These are phyloP conservation scores for Dendrocopos noguchii DNA, from an alignment of 2,113 vertebrate species.

Conservation along the genomic window DNA sequence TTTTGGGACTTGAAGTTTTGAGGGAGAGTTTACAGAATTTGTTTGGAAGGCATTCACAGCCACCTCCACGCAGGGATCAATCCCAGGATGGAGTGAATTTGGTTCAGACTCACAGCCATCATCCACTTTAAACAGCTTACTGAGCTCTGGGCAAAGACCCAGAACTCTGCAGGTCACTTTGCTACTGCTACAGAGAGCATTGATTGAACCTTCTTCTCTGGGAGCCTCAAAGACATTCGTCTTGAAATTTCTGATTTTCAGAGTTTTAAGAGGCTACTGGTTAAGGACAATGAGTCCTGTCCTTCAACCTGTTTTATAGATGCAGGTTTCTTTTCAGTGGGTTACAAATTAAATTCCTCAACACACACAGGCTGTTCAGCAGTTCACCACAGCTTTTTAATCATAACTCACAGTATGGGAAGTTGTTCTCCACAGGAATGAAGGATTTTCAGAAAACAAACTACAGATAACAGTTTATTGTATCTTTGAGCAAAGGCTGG, in stretches of 20 bases:
- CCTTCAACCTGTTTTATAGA: neutral
- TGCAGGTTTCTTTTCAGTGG: conserved; percentile 12
- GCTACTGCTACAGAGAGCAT: neutral
- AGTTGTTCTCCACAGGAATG: conserved; percentile 29
- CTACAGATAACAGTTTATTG: neutral
- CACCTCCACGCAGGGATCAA: neutral
- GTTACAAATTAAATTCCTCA: conserved; percentile 49
- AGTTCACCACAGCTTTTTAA: conserved; percentile 56
- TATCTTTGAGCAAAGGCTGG: neutral
- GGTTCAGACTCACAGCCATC: neutral
- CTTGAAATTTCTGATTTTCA: neutral
- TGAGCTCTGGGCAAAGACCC: neutral
- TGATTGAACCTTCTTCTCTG: neutral
- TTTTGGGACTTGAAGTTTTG: neutral
- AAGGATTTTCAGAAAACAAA: conserved; percentile 4
- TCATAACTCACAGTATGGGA: conserved; percentile 64
- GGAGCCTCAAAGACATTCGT: neutral
- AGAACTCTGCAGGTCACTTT: neutral
- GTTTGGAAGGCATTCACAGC: neutral
- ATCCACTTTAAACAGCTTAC: neutral
- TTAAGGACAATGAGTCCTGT: conserved; percentile 4
- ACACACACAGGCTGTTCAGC: neutral
- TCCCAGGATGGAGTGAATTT: neutral
- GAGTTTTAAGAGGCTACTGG: neutral
- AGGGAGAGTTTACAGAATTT: neutral